phyloP scores from a whole-genome alignment of 2,113 vertebrate genomes.

The Saccopteryx leptura region DNA sequence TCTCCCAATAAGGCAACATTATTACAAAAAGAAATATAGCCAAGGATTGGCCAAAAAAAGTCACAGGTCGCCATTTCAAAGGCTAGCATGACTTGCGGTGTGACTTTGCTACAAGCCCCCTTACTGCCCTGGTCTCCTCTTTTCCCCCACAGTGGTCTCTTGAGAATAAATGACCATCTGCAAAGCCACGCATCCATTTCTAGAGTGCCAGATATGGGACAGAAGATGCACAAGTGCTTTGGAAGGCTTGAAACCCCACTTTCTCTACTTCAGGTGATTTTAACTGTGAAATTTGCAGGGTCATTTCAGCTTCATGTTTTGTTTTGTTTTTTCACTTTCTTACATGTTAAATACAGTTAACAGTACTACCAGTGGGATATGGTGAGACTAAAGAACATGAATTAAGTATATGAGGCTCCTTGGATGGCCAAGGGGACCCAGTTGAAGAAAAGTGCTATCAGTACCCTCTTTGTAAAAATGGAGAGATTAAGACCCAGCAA shows the following conservation, averaged over 20 bases:
- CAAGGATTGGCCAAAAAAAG: neutral
- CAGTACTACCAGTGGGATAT: neutral
- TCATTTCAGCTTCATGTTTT: neutral
- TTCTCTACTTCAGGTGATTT: neutral
- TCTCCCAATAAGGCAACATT: neutral
- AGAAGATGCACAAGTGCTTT: neutral
- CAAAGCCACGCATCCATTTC: neutral
- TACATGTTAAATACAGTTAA: slow-evolving; percentile 35
- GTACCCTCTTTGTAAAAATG: slow-evolving; percentile 35
- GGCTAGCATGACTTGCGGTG: neutral
- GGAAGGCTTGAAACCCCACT: neutral
- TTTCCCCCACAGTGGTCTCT: neutral
- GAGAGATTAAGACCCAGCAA: neutral
- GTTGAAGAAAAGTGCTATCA: slow-evolving; percentile 37
- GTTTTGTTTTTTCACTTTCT: neutral
- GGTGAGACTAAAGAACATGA: neutral
- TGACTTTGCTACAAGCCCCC: neutral
- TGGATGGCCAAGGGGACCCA: neutral
- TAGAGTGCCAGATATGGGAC: neutral
- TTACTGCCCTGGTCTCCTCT: neutral
- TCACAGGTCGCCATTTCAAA: neutral
- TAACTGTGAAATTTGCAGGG: neutral
- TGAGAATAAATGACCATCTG: neutral
- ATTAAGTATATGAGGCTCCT: neutral
- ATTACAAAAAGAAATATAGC: neutral